Conservation (phyloP, 2,888 invertebrate species). For the Leptarthrus brevirostris region DNA sequence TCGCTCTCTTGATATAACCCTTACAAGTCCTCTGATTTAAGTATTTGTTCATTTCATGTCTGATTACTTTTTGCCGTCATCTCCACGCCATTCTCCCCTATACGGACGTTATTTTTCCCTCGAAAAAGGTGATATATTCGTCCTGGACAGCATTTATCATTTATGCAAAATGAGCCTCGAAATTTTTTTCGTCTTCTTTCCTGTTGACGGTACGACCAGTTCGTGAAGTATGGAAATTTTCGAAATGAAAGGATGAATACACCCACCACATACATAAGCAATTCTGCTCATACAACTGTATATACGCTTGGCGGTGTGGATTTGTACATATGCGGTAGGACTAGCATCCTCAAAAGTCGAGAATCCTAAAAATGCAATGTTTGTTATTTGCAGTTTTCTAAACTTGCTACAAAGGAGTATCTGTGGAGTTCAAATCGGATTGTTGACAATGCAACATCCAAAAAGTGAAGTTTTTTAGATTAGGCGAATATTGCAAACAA, state of each 20-base stretch:
- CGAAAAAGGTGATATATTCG: conserved; percentile 35
- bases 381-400: conserved; percentile 30
- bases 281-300: neutral
- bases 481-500: conserved; percentile 17
- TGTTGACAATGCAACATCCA: conserved; percentile 25
- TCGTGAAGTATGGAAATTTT: conserved; percentile 44
- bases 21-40: conserved; percentile 20
- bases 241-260: neutral
- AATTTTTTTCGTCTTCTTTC: conserved; percentile 29
- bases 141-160: conserved; percentile 47
- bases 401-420: conserved; percentile 37
- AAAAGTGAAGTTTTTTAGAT: conserved; percentile 26
- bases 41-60: conserved; percentile 46
- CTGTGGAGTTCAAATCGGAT: conserved; percentile 19
- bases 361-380: conserved; percentile 35
- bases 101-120: neutral
- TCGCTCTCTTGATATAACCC: neutral
- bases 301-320: too few relatives aligned
- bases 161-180: conserved; percentile 44
- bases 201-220: conserved; percentile 18
- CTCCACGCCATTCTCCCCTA: neutral
- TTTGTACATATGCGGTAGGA: neutral
- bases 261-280: neutral
- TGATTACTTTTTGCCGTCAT: conserved; percentile 45
- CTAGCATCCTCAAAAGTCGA: too few relatives aligned